A percentile compares a stretch with the other conserved stretches of the same genome.
Evolutionary conservation across 2,113 vertebrate species (phyloP).

Genomic region (Tragelaphus scriptus): DNA sequence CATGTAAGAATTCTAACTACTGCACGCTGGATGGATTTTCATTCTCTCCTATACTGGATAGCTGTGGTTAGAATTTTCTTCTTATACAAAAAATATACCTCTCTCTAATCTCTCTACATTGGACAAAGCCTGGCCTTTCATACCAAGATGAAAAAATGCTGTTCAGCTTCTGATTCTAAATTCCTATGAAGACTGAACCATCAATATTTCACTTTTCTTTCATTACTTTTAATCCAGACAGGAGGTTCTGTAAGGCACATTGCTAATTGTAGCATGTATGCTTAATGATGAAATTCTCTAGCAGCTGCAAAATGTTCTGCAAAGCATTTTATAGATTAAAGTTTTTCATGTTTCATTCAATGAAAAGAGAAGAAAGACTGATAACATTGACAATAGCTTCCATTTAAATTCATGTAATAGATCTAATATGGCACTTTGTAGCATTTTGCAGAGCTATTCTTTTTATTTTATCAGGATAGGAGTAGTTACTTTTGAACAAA

Average conservation of each 20-base stretch:
- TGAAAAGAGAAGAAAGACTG: slow-evolving; percentile 73
- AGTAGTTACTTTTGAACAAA: slow-evolving; percentile 75
- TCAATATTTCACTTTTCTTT: slow-evolving; percentile 31
- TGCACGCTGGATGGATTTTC: not conserved
- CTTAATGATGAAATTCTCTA: slow-evolving; percentile 64
- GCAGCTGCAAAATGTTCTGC: slow-evolving; percentile 40
- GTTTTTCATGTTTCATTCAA: slow-evolving; percentile 71
- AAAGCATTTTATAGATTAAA: slow-evolving; percentile 78
- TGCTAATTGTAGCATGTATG: slow-evolving; percentile 71
- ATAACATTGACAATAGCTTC: slow-evolving; percentile 78
- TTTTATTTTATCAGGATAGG: slow-evolving; percentile 80
- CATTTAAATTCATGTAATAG: slow-evolving; percentile 80
- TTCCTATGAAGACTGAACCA: not conserved
- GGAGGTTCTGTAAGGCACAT: slow-evolving; percentile 46
- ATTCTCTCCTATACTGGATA: not conserved
- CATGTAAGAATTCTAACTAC: not conserved
- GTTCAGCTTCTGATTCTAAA: slow-evolving; percentile 25
- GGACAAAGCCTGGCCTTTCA: not conserved
- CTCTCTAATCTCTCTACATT: not conserved
- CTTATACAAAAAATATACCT: not conserved
- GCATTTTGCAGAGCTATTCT: slow-evolving; percentile 75
- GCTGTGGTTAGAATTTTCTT: not conserved
- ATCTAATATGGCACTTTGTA: slow-evolving; percentile 79
- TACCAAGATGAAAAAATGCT: not conserved
- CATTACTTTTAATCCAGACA: slow-evolving; percentile 56